Percentiles rank a stretch among this genome's conserved stretches.
phyloP scores from a whole-genome alignment of 2,888 invertebrate species.

The Drosophila mayaguana region DNA sequence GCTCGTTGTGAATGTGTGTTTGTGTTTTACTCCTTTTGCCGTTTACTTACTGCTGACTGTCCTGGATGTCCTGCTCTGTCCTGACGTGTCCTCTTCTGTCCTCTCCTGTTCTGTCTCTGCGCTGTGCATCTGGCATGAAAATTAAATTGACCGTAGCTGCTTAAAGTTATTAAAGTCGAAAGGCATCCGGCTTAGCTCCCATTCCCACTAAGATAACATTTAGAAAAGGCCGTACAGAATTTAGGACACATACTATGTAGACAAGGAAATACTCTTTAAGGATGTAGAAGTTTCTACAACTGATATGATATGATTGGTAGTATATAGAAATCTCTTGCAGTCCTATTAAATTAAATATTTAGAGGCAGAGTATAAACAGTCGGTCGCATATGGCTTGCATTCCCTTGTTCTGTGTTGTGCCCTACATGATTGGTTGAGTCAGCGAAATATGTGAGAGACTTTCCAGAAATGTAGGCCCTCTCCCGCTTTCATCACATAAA shows the following conservation, averaged over 20 bases:
- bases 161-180: constrained; percentile 77
- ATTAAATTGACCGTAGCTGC: constrained; percentile 83
- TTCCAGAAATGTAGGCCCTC: constrained; percentile 21
- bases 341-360: too few relatives aligned
- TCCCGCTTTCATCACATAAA: background rate
- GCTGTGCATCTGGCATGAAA: constrained; percentile 70
- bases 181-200: constrained; percentile 30
- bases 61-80: background rate
- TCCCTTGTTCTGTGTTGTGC: background rate
- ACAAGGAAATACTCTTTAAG: constrained; percentile 18
- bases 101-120: constrained; percentile 19
- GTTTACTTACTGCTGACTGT: constrained; percentile 61
- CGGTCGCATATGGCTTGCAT: background rate
- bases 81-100: constrained; percentile 8
- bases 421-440: constrained; percentile 39
- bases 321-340: background rate
- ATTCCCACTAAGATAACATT: constrained; percentile 39
- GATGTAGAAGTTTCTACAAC: background rate
- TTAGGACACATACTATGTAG: background rate
- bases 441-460: constrained; percentile 34
- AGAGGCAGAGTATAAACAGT: background rate
- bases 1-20: constrained; percentile 34
- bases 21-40: constrained; percentile 58
- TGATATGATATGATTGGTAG: background rate
- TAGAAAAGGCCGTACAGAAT: constrained; percentile 22